Evolutionary conservation across 2,797 vertebrate species (phyloP), one percentile per base, ranked within the genome.

Genomic region (Gambelia wislizenii): DNA sequence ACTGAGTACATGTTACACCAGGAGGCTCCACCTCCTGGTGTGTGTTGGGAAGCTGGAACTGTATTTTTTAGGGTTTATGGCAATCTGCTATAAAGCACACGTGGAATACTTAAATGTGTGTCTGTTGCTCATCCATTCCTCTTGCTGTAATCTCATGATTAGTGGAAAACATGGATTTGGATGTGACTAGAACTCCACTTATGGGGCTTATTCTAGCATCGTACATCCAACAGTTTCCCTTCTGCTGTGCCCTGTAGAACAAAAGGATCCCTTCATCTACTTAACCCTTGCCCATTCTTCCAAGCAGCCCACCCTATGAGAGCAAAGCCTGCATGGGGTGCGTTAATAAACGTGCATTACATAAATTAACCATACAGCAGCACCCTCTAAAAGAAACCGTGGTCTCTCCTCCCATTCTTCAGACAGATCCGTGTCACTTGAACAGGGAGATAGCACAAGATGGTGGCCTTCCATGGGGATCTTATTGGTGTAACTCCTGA

Each of bases 281-380:
- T 75, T 74, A 95, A 93, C 95, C 93, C 92, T 93, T 94, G 83
- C 92, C 94, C 92, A 92, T 94, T 95, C 95, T 95, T 94, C 93
- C 93, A 52, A 44, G 67, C 52, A 87, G 76, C 54, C 70, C 92
- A 93, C 93, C 92, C 92, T 90, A 47, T 87, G 93, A 92, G 89
- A 92, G 94, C 93, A 9, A 89, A 95, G 92, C 92, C 89, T 95
- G 91, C 82, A 78, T 94, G 94, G 91, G 92, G 78, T 89, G 92
- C 0, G 80, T 93, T 96, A 94, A 96, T 95, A 92, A 85, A 85
- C 89, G 94, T 94, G 93, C 91, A 76, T 94, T 93, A 94, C 91
- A 94, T 95, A 93, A 93, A 95, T 95, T 88, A 93, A 89, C 88
- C 88, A 86, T 93, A 92, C 84, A 84, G 91, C 89, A 92, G n/a